A percentile compares a stretch with the other conserved stretches of the same genome.
Conservation (phyloP, 2,888 invertebrate species). For the Zygaena filipendulae region DNA sequence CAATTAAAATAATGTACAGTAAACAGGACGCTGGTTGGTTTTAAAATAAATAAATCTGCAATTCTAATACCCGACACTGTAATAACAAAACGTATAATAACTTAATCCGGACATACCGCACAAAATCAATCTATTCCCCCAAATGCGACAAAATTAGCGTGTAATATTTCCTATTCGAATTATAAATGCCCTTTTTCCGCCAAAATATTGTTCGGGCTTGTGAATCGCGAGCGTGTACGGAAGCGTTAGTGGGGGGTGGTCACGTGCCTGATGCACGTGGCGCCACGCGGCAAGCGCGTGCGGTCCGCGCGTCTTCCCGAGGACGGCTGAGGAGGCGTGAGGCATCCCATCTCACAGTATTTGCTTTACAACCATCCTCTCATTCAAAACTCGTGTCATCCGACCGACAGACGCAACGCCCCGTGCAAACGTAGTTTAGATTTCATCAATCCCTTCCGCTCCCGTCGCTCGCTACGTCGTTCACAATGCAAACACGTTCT, state of each 20-base stretch:
- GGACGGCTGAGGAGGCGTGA: no score
- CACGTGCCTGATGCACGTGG: conserved; percentile 31
- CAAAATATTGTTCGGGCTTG: conserved; percentile 32
- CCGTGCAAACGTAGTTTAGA: conserved; percentile 53
- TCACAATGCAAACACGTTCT: conserved; percentile 47
- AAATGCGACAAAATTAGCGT: conserved; percentile 63
- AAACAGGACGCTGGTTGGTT: no score
- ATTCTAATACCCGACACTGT: no score
- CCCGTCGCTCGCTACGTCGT: conserved; percentile 26
- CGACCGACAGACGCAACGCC: conserved; percentile 32
- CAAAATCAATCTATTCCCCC: conserved; percentile 54
- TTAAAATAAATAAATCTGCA: no score
- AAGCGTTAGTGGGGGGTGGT: conserved; percentile 17
- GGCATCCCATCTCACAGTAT: conserved; percentile 33
- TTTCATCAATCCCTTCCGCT: conserved; percentile 43
- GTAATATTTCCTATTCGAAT: conserved; percentile 62
- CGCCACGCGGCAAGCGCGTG: conserved; percentile 33
- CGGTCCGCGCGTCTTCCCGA: conserved; percentile 22
- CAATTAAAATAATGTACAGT: no score
- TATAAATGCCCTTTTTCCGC: conserved; percentile 48
- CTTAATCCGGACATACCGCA: conserved; percentile 36
- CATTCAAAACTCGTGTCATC: conserved; percentile 52
- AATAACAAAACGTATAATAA: no score
- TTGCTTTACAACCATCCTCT: conserved; percentile 60
- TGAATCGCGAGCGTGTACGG: conserved; percentile 16